phyloP scores from a whole-genome alignment of 2,113 vertebrate species.

The Formicarius rufipectus region DNA sequence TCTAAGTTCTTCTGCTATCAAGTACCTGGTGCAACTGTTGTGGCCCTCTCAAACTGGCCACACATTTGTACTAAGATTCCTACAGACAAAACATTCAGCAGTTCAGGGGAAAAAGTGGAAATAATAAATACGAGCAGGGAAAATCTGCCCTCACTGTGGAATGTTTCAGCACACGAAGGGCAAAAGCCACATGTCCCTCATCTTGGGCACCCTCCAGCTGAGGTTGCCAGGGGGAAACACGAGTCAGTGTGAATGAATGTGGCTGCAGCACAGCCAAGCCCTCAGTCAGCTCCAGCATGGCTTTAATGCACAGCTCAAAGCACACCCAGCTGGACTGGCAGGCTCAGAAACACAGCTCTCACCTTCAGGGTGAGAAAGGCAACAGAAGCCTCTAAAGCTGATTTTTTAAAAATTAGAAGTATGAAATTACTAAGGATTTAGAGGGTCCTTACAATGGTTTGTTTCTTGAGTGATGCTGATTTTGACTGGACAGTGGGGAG shows the following conservation, averaged over 20 bases:
- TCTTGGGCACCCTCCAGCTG: not conserved
- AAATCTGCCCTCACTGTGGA: not conserved
- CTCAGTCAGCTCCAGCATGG: not conserved
- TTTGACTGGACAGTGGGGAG: not conserved
- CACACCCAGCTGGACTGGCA: not conserved
- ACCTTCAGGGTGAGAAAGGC: not conserved
- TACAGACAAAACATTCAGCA: not conserved
- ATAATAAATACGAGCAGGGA: rapidly evolving
- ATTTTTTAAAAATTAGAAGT: not conserved
- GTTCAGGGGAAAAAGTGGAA: not conserved
- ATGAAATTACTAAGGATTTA: not conserved
- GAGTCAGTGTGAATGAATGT: rapidly evolving
- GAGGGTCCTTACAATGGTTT: not conserved
- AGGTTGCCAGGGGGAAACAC: not conserved
- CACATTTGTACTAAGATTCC: not conserved
- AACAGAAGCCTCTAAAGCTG: not conserved
- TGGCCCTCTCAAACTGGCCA: not conserved
- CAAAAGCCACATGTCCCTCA: not conserved
- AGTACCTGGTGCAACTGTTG: rapidly evolving
- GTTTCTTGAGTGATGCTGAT: not conserved
- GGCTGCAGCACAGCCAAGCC: not conserved
- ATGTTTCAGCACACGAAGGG: not conserved
- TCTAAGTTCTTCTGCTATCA: not conserved
- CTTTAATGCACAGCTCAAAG: not conserved
- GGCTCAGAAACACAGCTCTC: not conserved